Evolutionary conservation across 2,888 invertebrate species (phyloP), one percentile per base, ranked within the genome.

Genomic region (Drosophila helvetica): DNA sequence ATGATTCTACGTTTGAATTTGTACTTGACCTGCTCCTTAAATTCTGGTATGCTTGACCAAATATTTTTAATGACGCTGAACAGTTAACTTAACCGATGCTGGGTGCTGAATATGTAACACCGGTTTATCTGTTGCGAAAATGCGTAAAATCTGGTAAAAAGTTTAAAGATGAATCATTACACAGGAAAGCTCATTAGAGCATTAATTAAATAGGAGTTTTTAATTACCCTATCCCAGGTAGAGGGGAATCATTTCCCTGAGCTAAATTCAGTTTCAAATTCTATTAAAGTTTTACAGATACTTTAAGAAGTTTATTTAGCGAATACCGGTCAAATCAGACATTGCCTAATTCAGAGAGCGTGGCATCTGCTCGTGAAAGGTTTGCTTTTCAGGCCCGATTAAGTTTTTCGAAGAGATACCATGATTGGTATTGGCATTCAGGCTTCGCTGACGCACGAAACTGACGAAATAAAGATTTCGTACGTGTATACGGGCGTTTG

Each of bases 381-480:
- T 38, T n/a, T 15, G 38, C 6, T 15, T 38, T 38, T 38, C 15
- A n/a, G 38, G 38, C 7, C n/a, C 38, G 6, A 7, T 38, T 2
- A 38, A 15, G 38, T 38, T 38, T 45, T 18, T 18, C 5, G 5
- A 45, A 45, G 8, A 45, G 10, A 45, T 9, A 45, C n/a, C 43
- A 3, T 8, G 18, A 10, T 38, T 27, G 58, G 42, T 48, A 27
- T 56, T 43, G 27, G 25, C 22, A 22, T 57, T 22, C 22, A 22
- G 51, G 27, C 19, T 19, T 27, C 42, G 18, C 82, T 81, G 81
- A 81, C 78, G 66, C 74, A 69, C 64, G 73, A 78, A 74, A 69
- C 71, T 58, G 48, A 46, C 42, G 72, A 77, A 78, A 82, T 78
- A 78, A 60, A 77, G 78, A 82, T 82, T 71, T 73, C 64, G 80